Evolutionary conservation across 2,113 vertebrate species (phyloP).

Genomic region (Petroica traversi): DNA sequence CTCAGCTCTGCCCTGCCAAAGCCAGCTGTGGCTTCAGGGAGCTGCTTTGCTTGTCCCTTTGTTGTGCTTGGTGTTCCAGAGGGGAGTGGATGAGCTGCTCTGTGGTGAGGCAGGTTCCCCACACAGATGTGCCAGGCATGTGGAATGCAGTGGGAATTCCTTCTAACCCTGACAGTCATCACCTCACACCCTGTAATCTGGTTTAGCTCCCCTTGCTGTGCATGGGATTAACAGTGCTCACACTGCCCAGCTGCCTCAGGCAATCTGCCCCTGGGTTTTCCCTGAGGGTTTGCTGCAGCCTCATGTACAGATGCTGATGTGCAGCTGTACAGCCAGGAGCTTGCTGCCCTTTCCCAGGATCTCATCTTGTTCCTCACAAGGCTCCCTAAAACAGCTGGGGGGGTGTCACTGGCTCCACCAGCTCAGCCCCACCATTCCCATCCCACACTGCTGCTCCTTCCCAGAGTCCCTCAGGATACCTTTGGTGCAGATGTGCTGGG

Average conservation of each 20-base stretch:
- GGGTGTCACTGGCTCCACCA: not conserved
- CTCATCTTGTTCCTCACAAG: not conserved
- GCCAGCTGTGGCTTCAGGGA: not conserved
- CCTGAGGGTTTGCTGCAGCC: not conserved
- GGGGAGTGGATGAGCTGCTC: not conserved
- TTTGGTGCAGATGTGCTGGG: not conserved
- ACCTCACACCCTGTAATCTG: not conserved
- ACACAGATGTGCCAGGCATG: not conserved
- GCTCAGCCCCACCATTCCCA: not conserved
- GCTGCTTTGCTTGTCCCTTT: not conserved
- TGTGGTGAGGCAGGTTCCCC: not conserved
- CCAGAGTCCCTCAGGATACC: rapidly evolving
- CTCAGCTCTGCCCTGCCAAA: not conserved
- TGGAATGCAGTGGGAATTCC: not conserved
- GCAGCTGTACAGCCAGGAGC: not conserved
- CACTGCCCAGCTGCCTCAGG: not conserved
- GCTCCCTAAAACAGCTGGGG: not conserved
- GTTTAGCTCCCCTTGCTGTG: not conserved
- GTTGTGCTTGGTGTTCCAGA: not conserved
- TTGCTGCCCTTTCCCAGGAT: not conserved
- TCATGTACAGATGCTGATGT: not conserved
- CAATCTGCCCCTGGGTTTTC: rapidly evolving
- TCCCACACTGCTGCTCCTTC: not conserved
- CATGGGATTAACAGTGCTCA: not conserved
- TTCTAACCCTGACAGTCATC: not conserved